Evolutionary conservation across 2,888 invertebrate species (phyloP), one percentile per base, ranked within the genome.

Genomic region (Ophion ellenae): DNA sequence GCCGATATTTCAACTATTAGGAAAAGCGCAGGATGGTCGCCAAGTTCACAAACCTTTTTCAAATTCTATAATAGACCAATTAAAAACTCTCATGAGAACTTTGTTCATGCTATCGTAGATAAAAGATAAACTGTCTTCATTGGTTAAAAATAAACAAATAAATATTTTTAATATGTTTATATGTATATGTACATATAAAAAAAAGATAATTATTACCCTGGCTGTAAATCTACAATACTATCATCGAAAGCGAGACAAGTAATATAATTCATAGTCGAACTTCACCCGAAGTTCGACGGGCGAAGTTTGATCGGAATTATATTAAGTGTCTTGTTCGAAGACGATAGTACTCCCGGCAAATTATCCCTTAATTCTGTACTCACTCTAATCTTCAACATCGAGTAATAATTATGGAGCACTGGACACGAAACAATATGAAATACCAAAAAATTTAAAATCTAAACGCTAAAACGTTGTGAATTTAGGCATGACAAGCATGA

Each of bases 31-130:
- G 70, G 70, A 24, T 70, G 70, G 53, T 5, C 70, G 17, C 53
- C 70, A 6, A 36, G 28, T 6, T 70, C 70, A 11, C 7, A 70
- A 28, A 70, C 53, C 1, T 70, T 24, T 70, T 47, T 53, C 24
- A 53, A 53, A n/a, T 70, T n/a, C 67, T 32, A 70, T 70, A 69
- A 69, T 11, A 69, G 67, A 69, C 67, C 67, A n/a, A 45, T 45
- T n/a, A 40, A 69, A 20, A 45, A 40, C n/a, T 20, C 67, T 10
- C 2, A 69, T 45, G 67, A 67, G 20, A n/a, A 14, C 9, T 67
- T 67, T 20, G 67, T 45, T 45, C 67, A 45, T 45, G n/a, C 67
- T 69, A 20, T 69, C 67, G 45, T 40, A 20, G 40, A 69, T 45
- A 32, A 5, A 2, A 66, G 32, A n/a, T 66, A 32, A 7, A 45